Percentiles rank a stretch among this genome's conserved stretches.
Evolutionary conservation across 2,113 vertebrate genomes (phyloP).

Genomic region (Puntigrus tetrazona): DNA sequence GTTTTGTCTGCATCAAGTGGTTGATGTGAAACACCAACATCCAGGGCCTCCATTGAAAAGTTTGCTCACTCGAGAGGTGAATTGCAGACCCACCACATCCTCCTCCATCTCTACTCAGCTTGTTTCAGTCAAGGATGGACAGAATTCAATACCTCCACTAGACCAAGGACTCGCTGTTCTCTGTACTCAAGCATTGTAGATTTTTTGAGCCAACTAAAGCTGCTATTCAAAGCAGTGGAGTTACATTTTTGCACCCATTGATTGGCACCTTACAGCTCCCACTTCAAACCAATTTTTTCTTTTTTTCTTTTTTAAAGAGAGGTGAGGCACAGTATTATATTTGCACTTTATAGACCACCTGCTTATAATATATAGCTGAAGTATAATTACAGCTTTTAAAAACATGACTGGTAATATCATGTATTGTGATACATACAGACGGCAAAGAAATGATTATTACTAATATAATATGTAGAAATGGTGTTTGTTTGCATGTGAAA

Average conservation of each 20-base stretch:
- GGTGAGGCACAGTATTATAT: not conserved
- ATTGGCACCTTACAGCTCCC: conserved; percentile 2
- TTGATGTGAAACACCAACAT: not conserved
- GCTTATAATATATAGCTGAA: not conserved
- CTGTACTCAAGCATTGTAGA: not conserved
- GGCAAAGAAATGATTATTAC: not conserved
- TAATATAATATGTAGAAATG: not conserved
- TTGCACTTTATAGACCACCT: not conserved
- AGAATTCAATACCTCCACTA: conserved; percentile 17
- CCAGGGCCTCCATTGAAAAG: not conserved
- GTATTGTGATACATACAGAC: not conserved
- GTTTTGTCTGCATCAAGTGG: conserved; percentile 38
- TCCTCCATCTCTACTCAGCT: conserved; percentile 19
- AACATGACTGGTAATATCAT: not conserved
- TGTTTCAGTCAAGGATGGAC: conserved; percentile 21
- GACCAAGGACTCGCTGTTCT: not conserved
- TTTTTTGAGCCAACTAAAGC: conserved; percentile 6
- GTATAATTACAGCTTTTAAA: not conserved
- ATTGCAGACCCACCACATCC: not conserved
- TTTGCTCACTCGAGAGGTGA: not conserved
- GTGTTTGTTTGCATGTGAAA: not conserved
- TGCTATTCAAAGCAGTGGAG: not conserved
- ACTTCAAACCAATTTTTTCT: not conserved
- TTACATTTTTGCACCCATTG: not conserved
- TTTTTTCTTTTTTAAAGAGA: not conserved